Evolutionary conservation across 2,797 vertebrate genomes (phyloP).

Genomic region (Bufotes viridis): DNA sequence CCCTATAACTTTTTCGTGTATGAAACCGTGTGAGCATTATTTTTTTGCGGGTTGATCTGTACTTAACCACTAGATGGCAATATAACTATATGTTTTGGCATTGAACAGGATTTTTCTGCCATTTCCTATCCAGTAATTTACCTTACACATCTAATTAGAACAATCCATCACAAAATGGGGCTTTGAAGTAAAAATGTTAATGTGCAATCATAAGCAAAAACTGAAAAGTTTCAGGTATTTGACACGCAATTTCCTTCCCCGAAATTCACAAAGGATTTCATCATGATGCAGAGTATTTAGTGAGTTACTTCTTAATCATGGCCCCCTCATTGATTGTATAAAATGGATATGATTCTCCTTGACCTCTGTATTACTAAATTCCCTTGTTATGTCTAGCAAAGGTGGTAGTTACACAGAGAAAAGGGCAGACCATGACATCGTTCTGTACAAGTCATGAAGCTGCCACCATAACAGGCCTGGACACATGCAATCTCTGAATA

Average conservation of each 20-base stretch:
- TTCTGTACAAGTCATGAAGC: too few species aligned
- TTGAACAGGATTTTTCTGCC: not conserved
- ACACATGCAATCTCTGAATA: too few species aligned
- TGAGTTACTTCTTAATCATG: not conserved
- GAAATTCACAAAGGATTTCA: not conserved
- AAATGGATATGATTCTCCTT: too few species aligned
- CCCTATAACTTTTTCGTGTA: too few species aligned
- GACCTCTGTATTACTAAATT: too few species aligned
- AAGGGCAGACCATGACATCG: too few species aligned
- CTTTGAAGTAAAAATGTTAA: not conserved
- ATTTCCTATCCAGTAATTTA: not conserved
- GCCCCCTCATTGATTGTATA: not conserved
- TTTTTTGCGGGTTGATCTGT: too few species aligned
- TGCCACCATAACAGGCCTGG: too few species aligned
- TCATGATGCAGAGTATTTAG: not conserved
- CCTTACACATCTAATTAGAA: not conserved
- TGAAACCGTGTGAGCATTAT: too few species aligned
- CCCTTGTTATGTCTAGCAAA: too few species aligned
- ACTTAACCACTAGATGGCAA: constrained; percentile 26
- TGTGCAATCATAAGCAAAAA: not conserved
- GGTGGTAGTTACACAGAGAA: too few species aligned
- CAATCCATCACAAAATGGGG: not conserved
- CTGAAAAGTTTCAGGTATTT: not conserved
- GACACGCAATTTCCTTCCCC: not conserved
- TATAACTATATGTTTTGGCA: not conserved